Evolutionary conservation across 2,888 invertebrate species (phyloP).

Genomic region (Chouioia cunea): DNA sequence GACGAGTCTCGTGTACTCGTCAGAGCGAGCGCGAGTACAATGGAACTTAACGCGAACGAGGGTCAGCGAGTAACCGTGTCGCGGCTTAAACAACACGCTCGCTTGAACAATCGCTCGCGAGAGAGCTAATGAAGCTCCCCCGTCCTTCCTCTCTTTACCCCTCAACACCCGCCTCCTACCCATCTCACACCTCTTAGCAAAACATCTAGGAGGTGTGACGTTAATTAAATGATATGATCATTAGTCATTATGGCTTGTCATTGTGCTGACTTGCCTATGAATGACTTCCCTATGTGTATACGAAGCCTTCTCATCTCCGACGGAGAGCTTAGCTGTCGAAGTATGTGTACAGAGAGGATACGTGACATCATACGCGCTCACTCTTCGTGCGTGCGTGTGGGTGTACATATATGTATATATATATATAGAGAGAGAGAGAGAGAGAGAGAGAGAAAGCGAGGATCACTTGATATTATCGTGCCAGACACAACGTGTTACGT

Average conservation of each 20-base stretch:
- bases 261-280: conserved; percentile 56
- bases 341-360: not conserved
- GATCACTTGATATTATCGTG: too few relatives aligned
- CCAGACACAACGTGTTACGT: too few relatives aligned
- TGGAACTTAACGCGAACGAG: conserved; percentile 56
- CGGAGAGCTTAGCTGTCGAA: conserved; percentile 16
- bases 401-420: too few relatives aligned
- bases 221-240: conserved; percentile 69
- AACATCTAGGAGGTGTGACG: conserved; percentile 63
- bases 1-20: conserved; percentile 55
- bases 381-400: too few relatives aligned
- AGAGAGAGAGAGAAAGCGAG: too few relatives aligned
- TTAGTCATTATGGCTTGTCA: conserved; percentile 66
- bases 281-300: not conserved
- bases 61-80: conserved; percentile 62
- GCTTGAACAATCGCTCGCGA: conserved; percentile 56
- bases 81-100: conserved; percentile 56
- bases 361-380: conserved; percentile 12
- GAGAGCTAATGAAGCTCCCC: conserved; percentile 61
- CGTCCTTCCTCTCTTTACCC: not conserved
- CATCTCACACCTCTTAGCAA: too few relatives aligned
- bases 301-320: conserved; percentile 18
- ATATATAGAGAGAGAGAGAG: too few relatives aligned
- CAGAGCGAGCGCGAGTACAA: conserved; percentile 53
- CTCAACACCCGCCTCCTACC: too few relatives aligned